Conservation (phyloP, 2,888 invertebrate genomes). For the Rhamnusium bicolor region DNA sequence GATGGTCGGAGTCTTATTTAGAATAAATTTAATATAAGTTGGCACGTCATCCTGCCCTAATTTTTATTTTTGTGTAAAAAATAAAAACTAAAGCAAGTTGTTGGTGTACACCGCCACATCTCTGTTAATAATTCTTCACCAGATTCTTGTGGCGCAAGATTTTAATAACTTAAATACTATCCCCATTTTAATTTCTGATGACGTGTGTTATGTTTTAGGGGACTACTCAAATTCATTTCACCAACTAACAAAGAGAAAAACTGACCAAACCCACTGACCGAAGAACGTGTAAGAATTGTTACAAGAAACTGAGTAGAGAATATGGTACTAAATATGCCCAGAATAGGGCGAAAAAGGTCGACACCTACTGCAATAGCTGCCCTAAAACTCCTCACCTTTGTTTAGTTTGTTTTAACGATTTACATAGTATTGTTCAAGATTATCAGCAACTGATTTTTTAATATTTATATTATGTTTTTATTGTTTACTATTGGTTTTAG, state of each 20-base stretch:
- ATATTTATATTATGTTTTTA: background rate
- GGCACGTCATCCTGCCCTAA: no score
- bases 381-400: slow-evolving; percentile 45
- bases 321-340: slow-evolving; percentile 42
- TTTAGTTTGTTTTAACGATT: slow-evolving; percentile 42
- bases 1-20: no score
- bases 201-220: background rate
- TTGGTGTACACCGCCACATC: no score
- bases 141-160: no score
- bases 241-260: slow-evolving; percentile 5
- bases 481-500: slow-evolving; percentile 3
- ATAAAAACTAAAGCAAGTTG: no score
- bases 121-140: no score
- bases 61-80: no score
- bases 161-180: no score
- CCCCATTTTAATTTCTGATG: no score
- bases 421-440: slow-evolving; percentile 30
- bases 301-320: slow-evolving; percentile 39
- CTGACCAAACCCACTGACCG: slow-evolving; percentile 60
- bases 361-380: slow-evolving; percentile 46
- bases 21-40: no score
- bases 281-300: slow-evolving; percentile 46
- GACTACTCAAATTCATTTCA: background rate
- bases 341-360: slow-evolving; percentile 45
- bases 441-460: background rate